phyloP scores from a whole-genome alignment of 2,888 invertebrate genomes.

The Cephalotes varians region DNA sequence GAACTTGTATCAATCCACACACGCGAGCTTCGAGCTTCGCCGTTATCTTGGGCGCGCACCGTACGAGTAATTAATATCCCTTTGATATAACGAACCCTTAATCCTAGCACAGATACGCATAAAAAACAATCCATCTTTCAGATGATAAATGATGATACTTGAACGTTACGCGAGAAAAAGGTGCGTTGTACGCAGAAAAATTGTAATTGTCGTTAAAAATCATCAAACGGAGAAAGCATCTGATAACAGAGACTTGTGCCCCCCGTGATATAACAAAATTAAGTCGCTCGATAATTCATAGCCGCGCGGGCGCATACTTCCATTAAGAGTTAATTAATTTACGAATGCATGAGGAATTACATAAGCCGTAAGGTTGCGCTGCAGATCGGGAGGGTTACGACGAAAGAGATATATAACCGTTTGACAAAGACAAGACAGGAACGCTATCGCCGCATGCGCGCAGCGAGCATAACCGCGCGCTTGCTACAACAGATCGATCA shows the following conservation, averaged over 20 bases:
- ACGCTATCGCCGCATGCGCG: constrained; percentile 54
- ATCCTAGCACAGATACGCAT: not conserved
- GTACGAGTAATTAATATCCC: constrained; percentile 18
- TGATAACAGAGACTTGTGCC: not conserved
- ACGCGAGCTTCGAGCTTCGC: constrained; percentile 64
- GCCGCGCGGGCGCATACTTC: not conserved
- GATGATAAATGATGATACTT: not conserved
- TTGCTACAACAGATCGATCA: constrained; percentile 72
- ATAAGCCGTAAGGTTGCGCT: constrained; percentile 1
- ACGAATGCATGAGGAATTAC: constrained; percentile 17
- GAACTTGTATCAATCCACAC: constrained; percentile 74
- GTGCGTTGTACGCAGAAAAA: not conserved
- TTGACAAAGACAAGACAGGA: constrained; percentile 47
- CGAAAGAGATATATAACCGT: constrained; percentile 43
- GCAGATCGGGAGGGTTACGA: constrained; percentile 20
- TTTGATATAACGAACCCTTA: not conserved
- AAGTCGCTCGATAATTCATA: not conserved
- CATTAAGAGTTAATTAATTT: constrained; percentile 42
- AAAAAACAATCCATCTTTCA: not conserved
- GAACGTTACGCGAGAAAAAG: not conserved
- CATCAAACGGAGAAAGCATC: not conserved
- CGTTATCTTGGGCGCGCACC: constrained; percentile 9
- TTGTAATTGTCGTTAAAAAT: not conserved
- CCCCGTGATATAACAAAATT: not conserved
- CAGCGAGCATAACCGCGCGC: constrained; percentile 60